Base-by-base conservation (phyloP, 2,888 invertebrate genomes). In the Chaetogeoica ovagalla region DNA sequence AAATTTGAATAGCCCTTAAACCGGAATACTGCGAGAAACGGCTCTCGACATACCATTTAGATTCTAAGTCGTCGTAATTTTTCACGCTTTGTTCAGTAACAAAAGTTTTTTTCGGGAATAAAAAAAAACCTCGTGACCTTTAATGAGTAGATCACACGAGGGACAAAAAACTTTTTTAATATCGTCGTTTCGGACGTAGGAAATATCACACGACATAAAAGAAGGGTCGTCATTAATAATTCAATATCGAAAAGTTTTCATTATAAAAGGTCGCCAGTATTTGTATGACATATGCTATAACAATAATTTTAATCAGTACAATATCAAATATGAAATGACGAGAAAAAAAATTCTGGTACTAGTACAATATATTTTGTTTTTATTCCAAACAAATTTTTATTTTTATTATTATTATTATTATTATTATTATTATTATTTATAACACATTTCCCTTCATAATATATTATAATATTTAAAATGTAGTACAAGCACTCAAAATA, bases 151-250 rank as follows among this genome's bases (percentile, higher is more conserved):
- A 79, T 79, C 79, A 71, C 79, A 71, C 63, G 62, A 71, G 63
- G 76, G 70, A 63, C 62, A 55, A 15, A 63, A 71, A 79, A 79
- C 79, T 79, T 79, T 79, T 79, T 79, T 79, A 79, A 79, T 79
- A 79, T 70, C 57, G n/a, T 43, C 71, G 57, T 79, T 79, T 63
- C 57, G 57, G 79, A 63, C 57, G 70, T 70, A 13, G 63, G 15
- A 71, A 75, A 71, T 63, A 71, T 71, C 63, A 55, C 48, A 55
- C 39, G 15, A 13, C 37, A 71, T 63, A 79, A 65, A 71, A 19
- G 77, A 59, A 9, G 39, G 70, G 39, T 1, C 8, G 63, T 71
- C 70, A 39, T 70, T 71, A 70, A 70, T 79, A 76, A 76, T 63
- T 79, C 39, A 43, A 65, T 79, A 71, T 43, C 55, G 69, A 70